These are phyloP conservation scores for Sepiola atlantica DNA, from an alignment of 2,888 invertebrate genomes.

Conservation along the genomic window DNA sequence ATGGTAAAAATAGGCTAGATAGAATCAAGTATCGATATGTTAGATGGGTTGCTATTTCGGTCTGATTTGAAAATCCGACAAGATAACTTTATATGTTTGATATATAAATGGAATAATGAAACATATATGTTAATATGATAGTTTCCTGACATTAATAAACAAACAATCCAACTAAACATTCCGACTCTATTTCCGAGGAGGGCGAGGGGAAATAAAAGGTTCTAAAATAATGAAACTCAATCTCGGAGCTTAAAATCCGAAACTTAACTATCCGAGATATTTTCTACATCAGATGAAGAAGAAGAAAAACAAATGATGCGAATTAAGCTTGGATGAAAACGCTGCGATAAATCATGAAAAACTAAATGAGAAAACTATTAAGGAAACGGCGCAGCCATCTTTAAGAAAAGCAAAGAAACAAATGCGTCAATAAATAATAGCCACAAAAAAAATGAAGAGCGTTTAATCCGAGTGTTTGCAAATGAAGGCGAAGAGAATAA, in stretches of 20 bases:
- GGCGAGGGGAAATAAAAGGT: not conserved
- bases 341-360: not conserved
- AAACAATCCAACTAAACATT: not conserved
- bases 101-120: too few species aligned
- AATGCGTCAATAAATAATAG: not conserved
- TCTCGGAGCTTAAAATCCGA: not conserved
- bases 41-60: too few species aligned
- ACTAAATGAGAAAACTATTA: constrained; percentile 32
- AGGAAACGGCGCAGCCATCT: not conserved
- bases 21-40: too few species aligned
- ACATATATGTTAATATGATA: too few species aligned
- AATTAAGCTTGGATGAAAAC: not conserved
- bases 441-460: not conserved
- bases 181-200: not conserved
- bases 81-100: too few species aligned
- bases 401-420: not conserved
- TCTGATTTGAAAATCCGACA: too few species aligned
- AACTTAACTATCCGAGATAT: not conserved
- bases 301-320: not conserved
- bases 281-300: not conserved
- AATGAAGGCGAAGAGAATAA: not conserved
- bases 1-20: too few species aligned
- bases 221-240: not conserved
- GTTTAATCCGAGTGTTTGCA: not conserved
- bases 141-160: not conserved